Percentiles rank a stretch among this genome's conserved stretches.
Conservation (phyloP, 2,113 vertebrate genomes). For the Podocnemis expansa region DNA sequence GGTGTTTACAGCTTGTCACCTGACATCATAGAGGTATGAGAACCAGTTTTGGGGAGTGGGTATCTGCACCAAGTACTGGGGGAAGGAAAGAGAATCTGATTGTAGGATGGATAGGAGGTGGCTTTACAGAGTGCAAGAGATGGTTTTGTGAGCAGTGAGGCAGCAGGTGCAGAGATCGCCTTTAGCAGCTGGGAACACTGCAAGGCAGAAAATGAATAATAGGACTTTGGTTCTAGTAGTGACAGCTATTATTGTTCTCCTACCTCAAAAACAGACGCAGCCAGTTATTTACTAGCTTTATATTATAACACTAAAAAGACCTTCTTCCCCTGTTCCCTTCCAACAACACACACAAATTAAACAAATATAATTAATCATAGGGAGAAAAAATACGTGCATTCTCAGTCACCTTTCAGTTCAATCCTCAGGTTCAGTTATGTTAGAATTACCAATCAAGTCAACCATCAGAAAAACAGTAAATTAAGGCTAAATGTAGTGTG, state of each 20-base stretch:
- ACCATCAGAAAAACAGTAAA: not conserved
- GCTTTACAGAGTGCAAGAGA: not conserved
- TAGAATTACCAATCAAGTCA: not conserved
- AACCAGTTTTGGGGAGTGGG: not conserved
- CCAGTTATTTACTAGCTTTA: not conserved
- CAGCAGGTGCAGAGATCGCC: not conserved
- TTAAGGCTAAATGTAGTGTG: not conserved
- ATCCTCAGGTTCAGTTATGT: not conserved
- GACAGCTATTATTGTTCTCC: not conserved
- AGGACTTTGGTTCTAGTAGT: not conserved
- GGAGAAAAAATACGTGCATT: not conserved
- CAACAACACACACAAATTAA: not conserved
- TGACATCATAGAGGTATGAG: not conserved
- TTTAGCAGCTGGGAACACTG: not conserved
- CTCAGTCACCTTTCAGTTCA: not conserved
- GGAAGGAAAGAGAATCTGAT: not conserved
- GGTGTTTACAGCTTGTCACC: not conserved
- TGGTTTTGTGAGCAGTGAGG: not conserved
- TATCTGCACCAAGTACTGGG: not conserved
- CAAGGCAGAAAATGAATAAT: not conserved
- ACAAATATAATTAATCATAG: not conserved
- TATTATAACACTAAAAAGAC: not conserved
- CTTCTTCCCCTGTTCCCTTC: not conserved
- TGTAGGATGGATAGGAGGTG: not conserved
- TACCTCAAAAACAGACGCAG: not conserved